Evolutionary conservation across 2,797 vertebrate species (phyloP).

Genomic region (Tarsius wallacei): DNA sequence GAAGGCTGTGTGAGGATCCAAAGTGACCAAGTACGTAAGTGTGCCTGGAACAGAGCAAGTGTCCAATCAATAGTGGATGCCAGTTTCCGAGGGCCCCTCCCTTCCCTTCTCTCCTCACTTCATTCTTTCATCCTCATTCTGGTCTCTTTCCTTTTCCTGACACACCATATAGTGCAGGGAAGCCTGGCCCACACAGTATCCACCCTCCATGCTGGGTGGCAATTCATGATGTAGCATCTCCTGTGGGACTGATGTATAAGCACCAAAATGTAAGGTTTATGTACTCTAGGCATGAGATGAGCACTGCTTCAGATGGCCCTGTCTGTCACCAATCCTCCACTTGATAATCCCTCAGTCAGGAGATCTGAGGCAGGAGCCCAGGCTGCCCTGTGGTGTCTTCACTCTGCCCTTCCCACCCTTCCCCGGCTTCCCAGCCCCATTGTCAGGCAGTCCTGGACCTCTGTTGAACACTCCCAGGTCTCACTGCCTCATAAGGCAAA

Average conservation of each 20-base stretch:
- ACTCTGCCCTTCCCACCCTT: background rate
- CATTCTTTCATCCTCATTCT: background rate
- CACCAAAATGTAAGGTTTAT: background rate
- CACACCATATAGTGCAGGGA: background rate
- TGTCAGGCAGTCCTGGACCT: background rate
- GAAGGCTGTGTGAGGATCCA: background rate
- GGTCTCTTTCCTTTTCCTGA: background rate
- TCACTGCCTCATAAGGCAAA: background rate
- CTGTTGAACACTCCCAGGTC: background rate
- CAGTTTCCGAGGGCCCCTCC: background rate
- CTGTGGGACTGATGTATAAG: background rate
- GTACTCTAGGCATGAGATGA: background rate
- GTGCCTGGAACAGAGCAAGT: background rate
- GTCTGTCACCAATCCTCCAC: background rate
- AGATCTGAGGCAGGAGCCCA: background rate
- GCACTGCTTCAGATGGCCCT: background rate
- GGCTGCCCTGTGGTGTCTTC: rapidly evolving
- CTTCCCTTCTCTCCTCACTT: background rate
- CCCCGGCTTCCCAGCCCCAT: too few species aligned
- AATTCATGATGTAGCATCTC: background rate
- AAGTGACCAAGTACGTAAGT: too few species aligned
- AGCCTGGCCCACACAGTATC: background rate
- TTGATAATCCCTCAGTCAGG: background rate
- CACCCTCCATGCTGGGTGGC: background rate
- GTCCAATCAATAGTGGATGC: background rate